phyloP scores from a whole-genome alignment of 1,140 invertebrate genomes.

The Drosophila nannoptera region DNA sequence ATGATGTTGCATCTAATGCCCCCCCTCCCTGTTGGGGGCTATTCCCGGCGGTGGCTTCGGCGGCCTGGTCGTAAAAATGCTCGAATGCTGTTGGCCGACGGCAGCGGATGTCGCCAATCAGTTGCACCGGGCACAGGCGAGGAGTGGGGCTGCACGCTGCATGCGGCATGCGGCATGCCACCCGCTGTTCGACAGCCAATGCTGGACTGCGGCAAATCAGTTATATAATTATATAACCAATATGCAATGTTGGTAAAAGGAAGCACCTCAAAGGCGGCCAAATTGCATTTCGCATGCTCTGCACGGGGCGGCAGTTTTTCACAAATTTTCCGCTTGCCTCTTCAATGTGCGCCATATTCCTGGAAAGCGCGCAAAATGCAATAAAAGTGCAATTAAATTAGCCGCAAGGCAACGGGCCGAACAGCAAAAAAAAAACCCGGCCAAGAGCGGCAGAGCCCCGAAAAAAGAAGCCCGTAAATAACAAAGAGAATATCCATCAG shows the following conservation, averaged over 20 bases:
- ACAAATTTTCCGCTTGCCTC: constrained; percentile 6
- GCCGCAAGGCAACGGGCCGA: constrained; percentile 57
- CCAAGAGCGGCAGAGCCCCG: neutral
- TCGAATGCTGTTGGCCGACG: constrained; percentile 25
- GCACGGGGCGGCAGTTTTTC: constrained; percentile 16
- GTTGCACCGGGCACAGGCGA: constrained; percentile 19
- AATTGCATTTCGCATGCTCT: constrained; percentile 55
- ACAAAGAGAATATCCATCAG: constrained; percentile 14
- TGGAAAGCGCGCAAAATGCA: constrained; percentile 49
- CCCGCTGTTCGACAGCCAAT: too few species aligned
- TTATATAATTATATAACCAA: constrained; percentile 1
- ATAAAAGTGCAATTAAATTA: constrained; percentile 77
- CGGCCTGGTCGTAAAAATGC: constrained; percentile 3
- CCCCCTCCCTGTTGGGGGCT: neutral
- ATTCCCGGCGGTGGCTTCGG: too few species aligned
- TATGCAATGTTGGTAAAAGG: neutral
- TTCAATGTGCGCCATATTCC: constrained; percentile 40
- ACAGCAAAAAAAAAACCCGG: constrained; percentile 22
- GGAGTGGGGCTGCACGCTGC: neutral
- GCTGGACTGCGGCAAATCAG: neutral
- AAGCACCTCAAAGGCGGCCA: constrained; percentile 26
- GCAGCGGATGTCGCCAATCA: constrained; percentile 38
- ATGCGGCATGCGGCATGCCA: too few species aligned
- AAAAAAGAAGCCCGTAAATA: neutral
- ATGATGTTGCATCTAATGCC: constrained; percentile 40